phyloP scores from a whole-genome alignment of 1,140 invertebrate genomes.

The Spodoptera frugiperda region DNA sequence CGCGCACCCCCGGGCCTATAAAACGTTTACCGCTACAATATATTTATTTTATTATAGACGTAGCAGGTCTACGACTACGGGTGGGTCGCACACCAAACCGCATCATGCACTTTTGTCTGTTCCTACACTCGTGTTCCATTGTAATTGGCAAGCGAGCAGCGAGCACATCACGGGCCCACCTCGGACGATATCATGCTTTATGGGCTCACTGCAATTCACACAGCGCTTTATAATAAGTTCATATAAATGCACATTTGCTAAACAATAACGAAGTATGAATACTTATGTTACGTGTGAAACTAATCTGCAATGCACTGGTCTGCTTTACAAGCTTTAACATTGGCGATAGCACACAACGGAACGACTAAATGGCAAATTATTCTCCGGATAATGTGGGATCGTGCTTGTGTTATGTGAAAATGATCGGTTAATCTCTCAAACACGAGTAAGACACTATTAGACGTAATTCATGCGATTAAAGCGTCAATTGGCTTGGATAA shows the following conservation, averaged over 20 bases:
- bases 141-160: constrained; percentile 27
- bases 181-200: neutral
- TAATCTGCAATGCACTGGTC: constrained; percentile 6
- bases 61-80: constrained; percentile 50
- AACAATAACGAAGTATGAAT: constrained; percentile 20
- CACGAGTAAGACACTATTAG: constrained; percentile 37
- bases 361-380: neutral
- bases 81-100: constrained; percentile 35
- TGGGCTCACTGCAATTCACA: constrained; percentile 3
- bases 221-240: neutral
- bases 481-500: constrained; percentile 30
- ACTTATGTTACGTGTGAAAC: constrained; percentile 4
- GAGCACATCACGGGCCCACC: neutral
- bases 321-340: constrained; percentile 27
- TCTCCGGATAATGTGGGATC: constrained; percentile 5
- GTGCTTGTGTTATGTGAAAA: neutral
- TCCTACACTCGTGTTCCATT: constrained; percentile 34
- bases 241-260: neutral
- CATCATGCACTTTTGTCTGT: constrained; percentile 43
- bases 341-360: neutral
- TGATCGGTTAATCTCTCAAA: constrained; percentile 23
- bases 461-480: constrained; percentile 30
- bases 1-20: constrained; percentile 63
- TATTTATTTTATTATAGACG: constrained; percentile 67
- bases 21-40: constrained; percentile 74